Evolutionary conservation across 1,140 invertebrate genomes (phyloP), one percentile per base, ranked within the genome.

Genomic region (Nebria ingens): DNA sequence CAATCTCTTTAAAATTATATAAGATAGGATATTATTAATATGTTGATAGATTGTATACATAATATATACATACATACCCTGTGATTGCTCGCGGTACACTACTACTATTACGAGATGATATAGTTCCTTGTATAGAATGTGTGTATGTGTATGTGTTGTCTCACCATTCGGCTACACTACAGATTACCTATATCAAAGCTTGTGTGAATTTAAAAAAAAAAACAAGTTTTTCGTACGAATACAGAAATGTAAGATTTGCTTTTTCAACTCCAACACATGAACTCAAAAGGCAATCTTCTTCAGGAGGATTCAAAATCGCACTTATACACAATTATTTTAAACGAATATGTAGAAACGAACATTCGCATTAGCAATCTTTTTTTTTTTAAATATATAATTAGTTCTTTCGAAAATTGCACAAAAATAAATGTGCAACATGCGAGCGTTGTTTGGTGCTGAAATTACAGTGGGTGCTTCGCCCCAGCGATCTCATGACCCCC

Each of bases 41-140:
- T 6, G 17, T 45, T 12, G 25, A 34, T 6, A 45, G 15, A 9
- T 9, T 45, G 40, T 45, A 45, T 45, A 9, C 25, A 17, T 29
- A 29, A 29, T 13, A 29, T 17, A 45, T 45, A 45, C 17, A 45
- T 45, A 45, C 40, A 17, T 45, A 45, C 40, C 40, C 40, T 45
- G 40, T 45, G 40, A 45, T 45, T 45, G 40, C 40, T 45, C 6
- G 40, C 40, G 40, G 40, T 45, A 12, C 25, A 45, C 40, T 45
- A 45, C 15, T 45, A 45, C 40, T 45, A 45, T 17, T 9, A 45
- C 40, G 25, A 29, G n/a, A n/a, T n/a, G n/a, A 11, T 45, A 45
- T 45, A 45, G 40, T 45, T 45, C 40, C 40, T 45, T 45, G 40
- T 45, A 45, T 45, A 45, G 40, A 45, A 17, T 45, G 40, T 17